phyloP scores from a whole-genome alignment of 1,140 invertebrate species.

The Achatina immaculata region DNA sequence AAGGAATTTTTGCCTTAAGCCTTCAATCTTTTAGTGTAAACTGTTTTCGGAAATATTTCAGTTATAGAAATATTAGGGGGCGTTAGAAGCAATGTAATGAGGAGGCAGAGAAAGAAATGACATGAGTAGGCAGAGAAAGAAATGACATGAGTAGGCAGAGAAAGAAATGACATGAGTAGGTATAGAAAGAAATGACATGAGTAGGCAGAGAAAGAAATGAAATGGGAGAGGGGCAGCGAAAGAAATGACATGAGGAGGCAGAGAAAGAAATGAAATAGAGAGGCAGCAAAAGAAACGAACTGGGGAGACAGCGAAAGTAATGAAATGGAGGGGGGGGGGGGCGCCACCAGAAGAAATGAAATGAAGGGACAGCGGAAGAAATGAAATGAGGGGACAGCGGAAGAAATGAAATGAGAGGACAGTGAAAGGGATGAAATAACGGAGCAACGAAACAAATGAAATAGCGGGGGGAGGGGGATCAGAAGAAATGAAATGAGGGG shows the following conservation, averaged over 20 bases:
- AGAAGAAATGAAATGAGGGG: neutral
- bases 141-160: too few relatives aligned
- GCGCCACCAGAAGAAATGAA: neutral
- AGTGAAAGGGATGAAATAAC: neutral
- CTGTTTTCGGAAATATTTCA: too few relatives aligned
- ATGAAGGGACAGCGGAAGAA: neutral
- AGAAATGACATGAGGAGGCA: neutral
- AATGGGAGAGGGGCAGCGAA: neutral
- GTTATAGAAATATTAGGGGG: too few relatives aligned
- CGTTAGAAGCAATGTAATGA: neutral
- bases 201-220: neutral
- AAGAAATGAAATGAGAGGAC: neutral
- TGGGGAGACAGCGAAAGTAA: neutral
- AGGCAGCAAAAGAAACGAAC: neutral
- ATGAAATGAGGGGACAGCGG: neutral
- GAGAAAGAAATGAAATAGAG: neutral
- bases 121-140: too few relatives aligned
- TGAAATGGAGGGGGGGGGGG: neutral
- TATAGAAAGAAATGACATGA: neutral
- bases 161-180: neutral
- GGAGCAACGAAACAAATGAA: neutral
- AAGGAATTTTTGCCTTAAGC: too few relatives aligned
- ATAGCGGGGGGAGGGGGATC: neutral
- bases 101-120: neutral
- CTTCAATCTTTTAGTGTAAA: too few relatives aligned